Evolutionary conservation across 2,888 invertebrate species (phyloP).

Genomic region (Euzophera pinguis): DNA sequence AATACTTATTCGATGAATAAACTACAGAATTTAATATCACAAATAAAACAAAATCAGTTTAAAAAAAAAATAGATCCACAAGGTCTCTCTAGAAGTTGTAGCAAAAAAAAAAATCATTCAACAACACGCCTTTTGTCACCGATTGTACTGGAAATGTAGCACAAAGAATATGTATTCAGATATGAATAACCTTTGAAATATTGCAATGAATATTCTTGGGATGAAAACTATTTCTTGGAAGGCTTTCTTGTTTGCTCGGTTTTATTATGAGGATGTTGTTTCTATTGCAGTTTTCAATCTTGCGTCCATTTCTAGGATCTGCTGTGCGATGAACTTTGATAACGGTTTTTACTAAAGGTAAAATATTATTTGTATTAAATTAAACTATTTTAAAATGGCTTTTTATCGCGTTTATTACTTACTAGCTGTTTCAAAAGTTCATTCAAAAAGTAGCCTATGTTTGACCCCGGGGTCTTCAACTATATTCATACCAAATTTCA

Average conservation of each 20-base stretch:
- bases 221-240: background rate
- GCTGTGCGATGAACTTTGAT: background rate
- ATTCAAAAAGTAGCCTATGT: too few species aligned
- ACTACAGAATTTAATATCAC: too few species aligned
- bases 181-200: conserved; percentile 10
- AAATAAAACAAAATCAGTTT: too few species aligned
- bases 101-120: background rate
- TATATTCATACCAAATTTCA: too few species aligned
- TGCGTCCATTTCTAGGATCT: background rate
- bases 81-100: background rate
- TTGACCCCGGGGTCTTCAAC: too few species aligned
- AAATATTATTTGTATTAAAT: too few species aligned
- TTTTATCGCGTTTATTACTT: too few species aligned
- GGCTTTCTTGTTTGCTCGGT: conserved; percentile 1
- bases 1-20: too few species aligned
- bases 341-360: too few species aligned
- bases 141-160: conserved; percentile 9
- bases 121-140: background rate
- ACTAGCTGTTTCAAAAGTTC: too few species aligned
- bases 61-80: too few species aligned
- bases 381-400: too few species aligned
- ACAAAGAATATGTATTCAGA: conserved; percentile 13
- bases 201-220: conserved; percentile 10
- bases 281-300: conserved; percentile 1
- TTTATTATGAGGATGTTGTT: conserved; percentile 1